phyloP scores from a whole-genome alignment of 2,888 invertebrate species.

The Agapetus fuscipes region DNA sequence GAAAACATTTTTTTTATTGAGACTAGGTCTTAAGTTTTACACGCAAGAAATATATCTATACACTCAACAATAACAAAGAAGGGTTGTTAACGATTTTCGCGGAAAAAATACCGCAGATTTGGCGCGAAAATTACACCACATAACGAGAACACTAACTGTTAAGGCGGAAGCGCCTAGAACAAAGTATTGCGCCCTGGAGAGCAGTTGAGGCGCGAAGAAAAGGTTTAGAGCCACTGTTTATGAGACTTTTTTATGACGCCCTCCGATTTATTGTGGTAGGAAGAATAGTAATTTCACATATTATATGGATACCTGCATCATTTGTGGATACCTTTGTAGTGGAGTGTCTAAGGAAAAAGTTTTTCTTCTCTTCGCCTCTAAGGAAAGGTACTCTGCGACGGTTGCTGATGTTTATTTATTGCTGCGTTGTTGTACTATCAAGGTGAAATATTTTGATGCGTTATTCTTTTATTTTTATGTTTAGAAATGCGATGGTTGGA shows the following conservation, averaged over 20 bases:
- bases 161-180: background rate
- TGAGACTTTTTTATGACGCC: conserved; percentile 10
- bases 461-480: too few species aligned
- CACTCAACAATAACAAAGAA: too few species aligned
- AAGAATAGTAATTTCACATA: background rate
- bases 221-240: conserved; percentile 3
- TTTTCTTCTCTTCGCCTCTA: too few species aligned
- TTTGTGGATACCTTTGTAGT: too few species aligned
- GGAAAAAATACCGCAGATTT: conserved; percentile 4
- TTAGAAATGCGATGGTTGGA: too few species aligned
- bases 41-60: too few species aligned
- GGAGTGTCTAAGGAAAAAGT: too few species aligned
- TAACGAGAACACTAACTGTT: conserved; percentile 10
- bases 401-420: background rate
- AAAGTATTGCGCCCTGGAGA: conserved; percentile 5
- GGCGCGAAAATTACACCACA: conserved; percentile 5
- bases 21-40: too few species aligned
- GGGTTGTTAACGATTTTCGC: conserved; percentile 3
- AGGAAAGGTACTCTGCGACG: too few species aligned
- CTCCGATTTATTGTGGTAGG: conserved; percentile 2
- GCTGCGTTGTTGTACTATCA: too few species aligned
- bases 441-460: too few species aligned
- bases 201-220: conserved; percentile 2
- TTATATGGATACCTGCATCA: background rate
- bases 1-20: too few species aligned